Conservation (phyloP, 1,140 invertebrate species). For the Lucilia cuprina region DNA sequence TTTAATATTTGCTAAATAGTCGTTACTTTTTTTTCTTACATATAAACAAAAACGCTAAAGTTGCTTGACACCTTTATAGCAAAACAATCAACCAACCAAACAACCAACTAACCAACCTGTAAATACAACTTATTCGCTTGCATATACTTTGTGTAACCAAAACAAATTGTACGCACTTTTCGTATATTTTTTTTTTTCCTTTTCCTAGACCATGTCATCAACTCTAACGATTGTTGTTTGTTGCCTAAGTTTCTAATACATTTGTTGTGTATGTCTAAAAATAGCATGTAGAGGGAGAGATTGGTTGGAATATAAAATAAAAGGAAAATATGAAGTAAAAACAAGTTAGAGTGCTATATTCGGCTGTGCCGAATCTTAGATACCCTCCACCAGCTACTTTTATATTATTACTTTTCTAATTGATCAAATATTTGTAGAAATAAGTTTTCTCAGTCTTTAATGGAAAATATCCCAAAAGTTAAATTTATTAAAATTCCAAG, state of each 20-base stretch:
- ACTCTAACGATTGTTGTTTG: not conserved
- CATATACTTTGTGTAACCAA: not conserved
- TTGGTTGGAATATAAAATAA: not conserved
- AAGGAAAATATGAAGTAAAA: not conserved
- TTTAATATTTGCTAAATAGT: not conserved
- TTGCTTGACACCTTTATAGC: not conserved
- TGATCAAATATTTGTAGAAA: too few relatives aligned
- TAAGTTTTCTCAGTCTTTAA: too few relatives aligned
- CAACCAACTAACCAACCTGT: not conserved
- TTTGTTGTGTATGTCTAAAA: not conserved
- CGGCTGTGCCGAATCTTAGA: too few relatives aligned
- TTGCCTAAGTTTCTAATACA: not conserved
- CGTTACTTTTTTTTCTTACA: not conserved
- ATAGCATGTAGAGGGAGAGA: not conserved
- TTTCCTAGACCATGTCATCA: not conserved
- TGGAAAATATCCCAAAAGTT: too few relatives aligned
- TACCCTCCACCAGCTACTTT: too few relatives aligned
- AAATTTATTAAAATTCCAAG: too few relatives aligned
- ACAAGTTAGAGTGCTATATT: too few relatives aligned
- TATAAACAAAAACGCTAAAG: not conserved
- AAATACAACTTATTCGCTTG: not conserved
- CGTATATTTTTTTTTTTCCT: not conserved
- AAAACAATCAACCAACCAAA: not conserved
- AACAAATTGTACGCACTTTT: slow-evolving; percentile 17
- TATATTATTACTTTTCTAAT: too few relatives aligned